Conservation (phyloP, 2,797 vertebrate species). For the Amblyraja radiata region DNA sequence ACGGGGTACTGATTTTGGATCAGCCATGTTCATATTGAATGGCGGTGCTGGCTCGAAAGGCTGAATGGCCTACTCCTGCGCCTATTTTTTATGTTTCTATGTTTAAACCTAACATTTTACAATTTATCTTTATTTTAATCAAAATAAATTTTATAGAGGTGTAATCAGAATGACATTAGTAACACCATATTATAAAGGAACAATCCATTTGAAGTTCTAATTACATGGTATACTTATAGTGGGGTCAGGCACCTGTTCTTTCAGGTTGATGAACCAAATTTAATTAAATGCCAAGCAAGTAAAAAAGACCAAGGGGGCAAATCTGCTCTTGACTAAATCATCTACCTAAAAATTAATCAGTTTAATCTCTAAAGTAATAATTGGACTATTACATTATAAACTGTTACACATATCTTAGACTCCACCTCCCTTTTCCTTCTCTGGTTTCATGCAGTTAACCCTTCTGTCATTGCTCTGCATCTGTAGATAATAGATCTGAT, state of each 20-base stretch:
- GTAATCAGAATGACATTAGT: not conserved
- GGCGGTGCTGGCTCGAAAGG: no score
- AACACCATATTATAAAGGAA: not conserved
- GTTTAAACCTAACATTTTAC: not conserved
- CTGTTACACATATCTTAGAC: not conserved
- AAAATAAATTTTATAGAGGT: not conserved
- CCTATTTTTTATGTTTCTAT: no score
- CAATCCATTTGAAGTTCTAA: not conserved
- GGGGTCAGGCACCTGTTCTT: not conserved
- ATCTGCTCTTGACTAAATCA: not conserved
- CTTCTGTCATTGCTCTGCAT: not conserved
- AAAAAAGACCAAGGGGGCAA: not conserved
- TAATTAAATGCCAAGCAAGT: not conserved
- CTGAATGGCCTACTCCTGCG: no score
- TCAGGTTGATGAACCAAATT: constrained; percentile 11
- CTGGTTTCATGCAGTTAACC: not conserved
- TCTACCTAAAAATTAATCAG: not conserved
- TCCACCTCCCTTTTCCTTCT: not conserved
- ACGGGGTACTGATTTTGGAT: no score
- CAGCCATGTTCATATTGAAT: no score
- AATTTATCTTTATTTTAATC: not conserved
- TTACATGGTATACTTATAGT: not conserved
- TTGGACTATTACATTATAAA: not conserved
- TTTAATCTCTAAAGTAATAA: not conserved
- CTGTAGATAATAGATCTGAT: no score